phyloP scores from a whole-genome alignment of 2,797 vertebrate genomes.

The Champsocephalus esox region DNA sequence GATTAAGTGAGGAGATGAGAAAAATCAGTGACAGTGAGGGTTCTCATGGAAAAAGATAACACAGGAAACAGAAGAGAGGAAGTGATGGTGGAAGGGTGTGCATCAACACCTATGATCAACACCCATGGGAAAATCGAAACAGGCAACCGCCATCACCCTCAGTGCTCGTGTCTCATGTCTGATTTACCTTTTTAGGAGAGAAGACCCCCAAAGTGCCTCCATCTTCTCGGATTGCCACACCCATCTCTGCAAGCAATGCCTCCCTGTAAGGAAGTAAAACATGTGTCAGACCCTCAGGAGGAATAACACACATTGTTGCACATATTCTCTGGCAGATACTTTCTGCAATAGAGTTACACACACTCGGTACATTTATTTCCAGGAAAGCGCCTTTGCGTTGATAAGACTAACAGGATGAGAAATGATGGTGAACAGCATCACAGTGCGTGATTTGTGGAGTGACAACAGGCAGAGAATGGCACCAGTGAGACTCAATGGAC shows the following conservation, averaged over 20 bases:
- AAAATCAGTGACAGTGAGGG: slow-evolving; percentile 21
- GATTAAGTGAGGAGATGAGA: slow-evolving; percentile 35
- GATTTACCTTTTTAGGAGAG: slow-evolving; percentile 97
- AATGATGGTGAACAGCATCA: slow-evolving; percentile 17
- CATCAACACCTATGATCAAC: slow-evolving; percentile 37
- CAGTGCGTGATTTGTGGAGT: slow-evolving; percentile 34
- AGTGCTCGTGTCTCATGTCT: slow-evolving; percentile 3
- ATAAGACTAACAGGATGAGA: slow-evolving; percentile 19
- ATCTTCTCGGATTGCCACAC: slow-evolving; percentile 98
- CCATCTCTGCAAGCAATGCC: slow-evolving; percentile 98
- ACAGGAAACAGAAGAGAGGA: slow-evolving; percentile 39
- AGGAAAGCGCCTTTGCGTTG: slow-evolving; percentile 14
- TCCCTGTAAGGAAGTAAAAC: slow-evolving; percentile 83
- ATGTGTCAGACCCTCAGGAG: neutral
- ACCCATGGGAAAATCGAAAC: slow-evolving; percentile 20
- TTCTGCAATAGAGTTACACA: neutral
- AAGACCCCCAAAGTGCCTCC: slow-evolving; percentile 98
- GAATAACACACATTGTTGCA: neutral
- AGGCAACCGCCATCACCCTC: neutral
- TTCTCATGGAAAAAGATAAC: slow-evolving; percentile 43
- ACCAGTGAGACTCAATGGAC: slow-evolving; percentile 44
- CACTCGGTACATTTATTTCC: neutral
- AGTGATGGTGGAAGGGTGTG: slow-evolving; percentile 33
- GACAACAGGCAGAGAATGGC: slow-evolving; percentile 46
- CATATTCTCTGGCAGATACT: neutral